phyloP scores from a whole-genome alignment of 2,797 vertebrate species.

The Chrosomus eos region DNA sequence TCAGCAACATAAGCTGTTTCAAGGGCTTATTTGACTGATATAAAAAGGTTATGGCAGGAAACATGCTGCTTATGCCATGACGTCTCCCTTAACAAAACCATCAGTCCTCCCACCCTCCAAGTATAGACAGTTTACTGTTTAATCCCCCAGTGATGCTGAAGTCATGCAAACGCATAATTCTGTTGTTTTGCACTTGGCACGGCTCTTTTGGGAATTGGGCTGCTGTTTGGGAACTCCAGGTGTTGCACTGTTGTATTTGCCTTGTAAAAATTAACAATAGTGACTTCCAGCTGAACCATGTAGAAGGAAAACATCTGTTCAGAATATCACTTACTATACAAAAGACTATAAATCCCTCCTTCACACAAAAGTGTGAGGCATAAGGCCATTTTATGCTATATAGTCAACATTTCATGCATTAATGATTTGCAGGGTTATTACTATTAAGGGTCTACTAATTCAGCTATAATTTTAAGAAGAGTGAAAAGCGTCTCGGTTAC shows the following conservation, averaged over 20 bases:
- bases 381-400: background rate
- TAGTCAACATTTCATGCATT: background rate
- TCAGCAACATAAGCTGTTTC: constrained; percentile 10
- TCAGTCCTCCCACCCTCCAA: background rate
- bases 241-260: constrained; percentile 43
- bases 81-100: constrained; percentile 2
- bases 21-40: background rate
- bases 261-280: constrained; percentile 38
- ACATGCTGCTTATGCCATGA: constrained; percentile 32
- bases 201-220: constrained; percentile 30
- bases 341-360: constrained; percentile 18
- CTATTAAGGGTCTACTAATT: background rate
- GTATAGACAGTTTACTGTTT: constrained; percentile 16
- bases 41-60: background rate
- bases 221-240: constrained; percentile 47
- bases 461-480: no score
- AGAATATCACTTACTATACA: constrained; percentile 19
- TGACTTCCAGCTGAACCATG: constrained; percentile 45
- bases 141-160: constrained; percentile 9
- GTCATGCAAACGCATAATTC: constrained; percentile 21
- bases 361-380: background rate
- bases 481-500: no score
- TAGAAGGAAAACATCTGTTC: constrained; percentile 44
- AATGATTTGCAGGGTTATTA: background rate
- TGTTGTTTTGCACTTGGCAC: constrained; percentile 33